Evolutionary conservation across 1,140 invertebrate species (phyloP).

Genomic region (Drosophila grimshawi): DNA sequence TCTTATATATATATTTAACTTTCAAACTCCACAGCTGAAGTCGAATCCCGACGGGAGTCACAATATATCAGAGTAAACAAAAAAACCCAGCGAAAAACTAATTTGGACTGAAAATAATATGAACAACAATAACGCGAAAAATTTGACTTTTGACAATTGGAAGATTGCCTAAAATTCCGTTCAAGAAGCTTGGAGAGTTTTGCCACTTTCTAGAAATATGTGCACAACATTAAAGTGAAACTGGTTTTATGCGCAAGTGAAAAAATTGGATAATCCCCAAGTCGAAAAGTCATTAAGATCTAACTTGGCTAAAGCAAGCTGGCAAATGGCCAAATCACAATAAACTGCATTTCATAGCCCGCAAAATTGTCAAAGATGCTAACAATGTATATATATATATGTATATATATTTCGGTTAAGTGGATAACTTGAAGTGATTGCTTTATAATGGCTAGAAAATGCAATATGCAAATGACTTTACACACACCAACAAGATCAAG

Average conservation of each 20-base stretch:
- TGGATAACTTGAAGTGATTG: not conserved
- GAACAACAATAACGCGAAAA: too few species aligned
- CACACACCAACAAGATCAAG: not conserved
- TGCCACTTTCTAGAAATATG: too few species aligned
- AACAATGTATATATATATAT: not conserved
- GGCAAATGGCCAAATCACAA: not conserved
- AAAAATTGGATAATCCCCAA: not conserved
- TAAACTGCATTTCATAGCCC: not conserved
- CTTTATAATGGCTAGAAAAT: slow-evolving; percentile 2
- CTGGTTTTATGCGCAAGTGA: too few species aligned
- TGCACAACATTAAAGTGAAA: too few species aligned
- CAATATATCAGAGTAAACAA: too few species aligned
- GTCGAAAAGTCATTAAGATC: not conserved
- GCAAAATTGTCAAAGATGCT: not conserved
- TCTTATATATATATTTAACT: not conserved
- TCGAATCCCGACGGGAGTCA: too few species aligned
- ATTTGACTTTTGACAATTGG: too few species aligned
- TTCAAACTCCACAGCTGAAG: not conserved
- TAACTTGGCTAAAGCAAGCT: not conserved
- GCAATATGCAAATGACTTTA: not conserved
- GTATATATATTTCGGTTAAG: not conserved
- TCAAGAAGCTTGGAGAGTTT: too few species aligned
- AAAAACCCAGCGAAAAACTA: too few species aligned
- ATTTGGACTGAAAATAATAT: too few species aligned
- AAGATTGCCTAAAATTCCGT: too few species aligned